A percentile compares a stretch with the other conserved stretches of the same genome.
These are phyloP conservation scores for Andrena trimmerana DNA, from an alignment of 2,888 invertebrate genomes.

Conservation along the genomic window DNA sequence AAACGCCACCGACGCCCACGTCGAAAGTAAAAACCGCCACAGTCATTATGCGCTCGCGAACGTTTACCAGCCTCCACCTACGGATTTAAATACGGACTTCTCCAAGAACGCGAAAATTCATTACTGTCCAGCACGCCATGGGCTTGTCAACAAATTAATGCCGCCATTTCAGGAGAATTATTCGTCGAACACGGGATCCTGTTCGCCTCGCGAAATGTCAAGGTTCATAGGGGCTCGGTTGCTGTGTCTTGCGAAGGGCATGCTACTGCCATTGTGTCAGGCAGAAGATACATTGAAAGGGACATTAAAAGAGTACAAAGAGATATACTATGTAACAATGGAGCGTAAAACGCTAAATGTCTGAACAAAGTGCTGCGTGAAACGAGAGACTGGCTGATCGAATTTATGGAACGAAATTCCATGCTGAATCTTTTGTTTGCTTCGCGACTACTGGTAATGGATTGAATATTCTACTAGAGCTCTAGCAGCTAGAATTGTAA, in stretches of 20 bases:
- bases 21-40: constrained; percentile 4
- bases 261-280: neutral
- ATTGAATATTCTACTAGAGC: neutral
- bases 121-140: constrained; percentile 9
- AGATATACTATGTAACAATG: neutral
- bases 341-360: neutral
- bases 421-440: neutral
- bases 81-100: constrained; percentile 5
- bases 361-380: neutral
- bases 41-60: constrained; percentile 18
- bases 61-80: constrained; percentile 1
- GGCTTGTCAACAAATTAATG: constrained; percentile 34
- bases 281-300: neutral
- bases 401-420: neutral
- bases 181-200: neutral
- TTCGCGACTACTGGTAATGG: neutral
- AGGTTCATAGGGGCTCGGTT: neutral
- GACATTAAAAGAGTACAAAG: constrained; percentile 1
- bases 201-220: constrained; percentile 2
- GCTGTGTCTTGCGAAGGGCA: neutral
- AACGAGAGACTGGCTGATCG: neutral
- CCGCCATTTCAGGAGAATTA: constrained; percentile 12
- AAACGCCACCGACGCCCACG: neutral
- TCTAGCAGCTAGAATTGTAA: no score
- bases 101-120: constrained; percentile 23